Evolutionary conservation across 2,113 vertebrate genomes (phyloP), one percentile per base, ranked within the genome.

Genomic region (Anhinga rufa): DNA sequence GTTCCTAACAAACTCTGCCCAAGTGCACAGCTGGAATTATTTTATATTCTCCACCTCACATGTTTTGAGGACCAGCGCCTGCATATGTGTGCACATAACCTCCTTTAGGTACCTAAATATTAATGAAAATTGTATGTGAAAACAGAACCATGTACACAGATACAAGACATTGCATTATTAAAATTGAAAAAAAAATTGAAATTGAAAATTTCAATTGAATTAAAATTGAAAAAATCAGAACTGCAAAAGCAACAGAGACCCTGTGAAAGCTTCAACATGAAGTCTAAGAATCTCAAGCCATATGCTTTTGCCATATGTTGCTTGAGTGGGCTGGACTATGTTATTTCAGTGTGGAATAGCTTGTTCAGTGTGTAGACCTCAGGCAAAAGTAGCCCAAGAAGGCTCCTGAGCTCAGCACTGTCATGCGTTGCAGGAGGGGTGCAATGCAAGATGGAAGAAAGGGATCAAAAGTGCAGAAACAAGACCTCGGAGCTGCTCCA

Each of bases 371-470:
- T 36, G 10, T 13, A 61, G 44, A 51, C 10, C 11, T 69, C 18
- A 19, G 25, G 22, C 7, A 86, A 34, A 88, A 91, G 21, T 8
- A 60, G 7, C 42, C 22, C 62, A 86, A 68, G 66, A 49, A 77
- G 6, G 21, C 21, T 79, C 61, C 36, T 21, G 24, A 90, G 6
- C 29, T 61, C 68, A 80, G 10, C 32, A 28, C 9, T 0, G 0
- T 32, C 5, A 7, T 14, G 10, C 0, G 1, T 31, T 82, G 51
- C 25, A 52, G 28, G 34, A 69, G 17, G 3, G 5, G 21, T 36
- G 24, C 71, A 79, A 52, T 0, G 9, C 21, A 29, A 71, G 52
- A 58, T 65, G 21, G n/a, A 15, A 57, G 32, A 51, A 76, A 69
- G 38, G 38, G 71, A 42, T 60, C 12, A 49, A 17, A 71, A 54